Evolutionary conservation across 2,888 invertebrate species (phyloP).

Genomic region (Phytoseiulus persimilis): DNA sequence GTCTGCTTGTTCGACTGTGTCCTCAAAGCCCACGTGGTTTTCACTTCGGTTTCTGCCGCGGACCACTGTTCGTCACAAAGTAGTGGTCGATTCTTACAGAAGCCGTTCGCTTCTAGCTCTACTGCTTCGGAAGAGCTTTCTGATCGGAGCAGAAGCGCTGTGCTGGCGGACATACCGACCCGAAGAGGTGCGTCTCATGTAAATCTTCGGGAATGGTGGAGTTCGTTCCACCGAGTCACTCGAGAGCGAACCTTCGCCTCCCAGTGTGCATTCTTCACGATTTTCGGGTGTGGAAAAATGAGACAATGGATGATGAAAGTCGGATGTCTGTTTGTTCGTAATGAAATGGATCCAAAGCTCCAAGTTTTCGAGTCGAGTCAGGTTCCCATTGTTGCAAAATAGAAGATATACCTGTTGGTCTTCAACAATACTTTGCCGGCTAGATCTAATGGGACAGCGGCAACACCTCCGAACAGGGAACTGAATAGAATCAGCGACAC

Average conservation of each 20-base stretch:
- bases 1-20: too few species aligned
- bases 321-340: neutral
- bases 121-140: too few species aligned
- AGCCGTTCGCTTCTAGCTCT: too few species aligned
- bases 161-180: neutral
- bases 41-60: too few species aligned
- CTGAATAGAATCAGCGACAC: neutral
- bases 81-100: too few species aligned
- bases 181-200: neutral
- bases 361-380: neutral
- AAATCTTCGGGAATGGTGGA: neutral
- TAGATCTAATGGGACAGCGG: neutral
- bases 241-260: neutral
- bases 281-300: constrained; percentile 5
- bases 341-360: neutral
- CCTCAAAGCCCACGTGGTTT: too few species aligned
- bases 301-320: neutral
- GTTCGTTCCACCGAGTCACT: neutral
- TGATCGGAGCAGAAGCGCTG: too few species aligned
- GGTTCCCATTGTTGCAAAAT: neutral
- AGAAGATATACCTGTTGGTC: neutral
- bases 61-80: too few species aligned
- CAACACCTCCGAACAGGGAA: neutral
- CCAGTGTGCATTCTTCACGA: neutral
- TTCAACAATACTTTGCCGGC: neutral